Conservation (phyloP, 2,888 invertebrate genomes). For the Calliopum simillimum region DNA sequence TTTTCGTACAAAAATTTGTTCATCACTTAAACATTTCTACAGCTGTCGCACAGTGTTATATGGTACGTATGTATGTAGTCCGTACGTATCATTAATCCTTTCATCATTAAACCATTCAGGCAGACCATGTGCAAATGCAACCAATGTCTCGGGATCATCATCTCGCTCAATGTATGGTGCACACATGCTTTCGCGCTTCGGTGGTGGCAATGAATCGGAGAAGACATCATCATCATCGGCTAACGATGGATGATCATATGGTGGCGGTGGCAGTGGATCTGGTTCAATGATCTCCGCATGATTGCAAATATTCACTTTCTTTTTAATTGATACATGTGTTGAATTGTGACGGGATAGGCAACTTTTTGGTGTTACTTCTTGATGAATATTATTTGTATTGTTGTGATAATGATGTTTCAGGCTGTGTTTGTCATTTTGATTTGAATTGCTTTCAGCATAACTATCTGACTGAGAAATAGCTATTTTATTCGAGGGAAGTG, state of each 20-base stretch:
- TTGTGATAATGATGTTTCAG: background rate
- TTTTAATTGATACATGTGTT: constrained; percentile 63
- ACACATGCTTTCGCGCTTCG: constrained; percentile 69
- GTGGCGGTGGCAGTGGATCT: constrained; percentile 54
- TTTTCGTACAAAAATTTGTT: background rate
- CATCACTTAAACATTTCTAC: background rate
- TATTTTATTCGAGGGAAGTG: background rate
- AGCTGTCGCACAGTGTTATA: too few species aligned
- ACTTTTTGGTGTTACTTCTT: constrained; percentile 57
- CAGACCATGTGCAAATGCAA: constrained; percentile 57
- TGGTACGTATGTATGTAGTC: constrained; percentile 3
- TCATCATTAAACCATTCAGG: constrained; percentile 69
- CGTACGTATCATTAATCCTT: constrained; percentile 64
- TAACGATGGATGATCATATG: constrained; percentile 47
- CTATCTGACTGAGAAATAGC: background rate
- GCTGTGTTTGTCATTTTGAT: background rate
- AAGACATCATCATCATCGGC: constrained; percentile 73
- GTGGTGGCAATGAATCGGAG: constrained; percentile 68
- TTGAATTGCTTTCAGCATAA: background rate
- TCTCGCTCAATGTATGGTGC: constrained; percentile 67
- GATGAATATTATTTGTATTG: background rate
- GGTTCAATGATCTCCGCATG: constrained; percentile 65
- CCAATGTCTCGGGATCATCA: constrained; percentile 55
- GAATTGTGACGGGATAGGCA: constrained; percentile 65
- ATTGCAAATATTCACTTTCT: constrained; percentile 66